Percentiles rank a stretch among this genome's conserved stretches.
Evolutionary conservation across 2,888 invertebrate genomes (phyloP).

Genomic region (Biston betularia): DNA sequence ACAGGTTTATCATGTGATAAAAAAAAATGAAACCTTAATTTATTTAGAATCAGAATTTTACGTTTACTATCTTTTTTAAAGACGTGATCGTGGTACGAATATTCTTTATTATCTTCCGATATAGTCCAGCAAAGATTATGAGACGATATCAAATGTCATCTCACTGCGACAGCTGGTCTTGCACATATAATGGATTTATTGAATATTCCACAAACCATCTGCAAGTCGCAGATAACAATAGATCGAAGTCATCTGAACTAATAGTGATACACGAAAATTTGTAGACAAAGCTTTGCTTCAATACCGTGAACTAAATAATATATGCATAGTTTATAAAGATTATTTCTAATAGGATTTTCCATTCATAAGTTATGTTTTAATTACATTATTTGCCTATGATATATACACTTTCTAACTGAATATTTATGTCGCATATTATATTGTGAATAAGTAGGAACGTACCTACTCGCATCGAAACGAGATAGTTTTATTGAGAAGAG

Average conservation of each 20-base stretch:
- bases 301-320: neutral
- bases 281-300: neutral
- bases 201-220: neutral
- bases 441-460: too few species aligned
- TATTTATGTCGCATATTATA: conserved; percentile 16
- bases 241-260: neutral
- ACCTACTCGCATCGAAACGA: neutral
- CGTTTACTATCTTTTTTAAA: too few species aligned
- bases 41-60: neutral
- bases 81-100: too few species aligned
- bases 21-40: neutral
- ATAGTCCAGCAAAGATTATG: too few species aligned
- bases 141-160: too few species aligned
- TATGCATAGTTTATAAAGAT: neutral
- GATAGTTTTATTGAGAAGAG: neutral
- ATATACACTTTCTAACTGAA: conserved; percentile 18
- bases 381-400: conserved; percentile 1
- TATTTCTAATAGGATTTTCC: neutral
- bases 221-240: neutral
- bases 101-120: too few species aligned
- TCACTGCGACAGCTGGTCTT: too few species aligned
- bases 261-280: neutral
- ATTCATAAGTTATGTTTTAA: neutral
- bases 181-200: too few species aligned
- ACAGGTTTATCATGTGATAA: too few species aligned